Evolutionary conservation across 2,113 vertebrate species (phyloP).

Genomic region (Phyllostomus hastatus): DNA sequence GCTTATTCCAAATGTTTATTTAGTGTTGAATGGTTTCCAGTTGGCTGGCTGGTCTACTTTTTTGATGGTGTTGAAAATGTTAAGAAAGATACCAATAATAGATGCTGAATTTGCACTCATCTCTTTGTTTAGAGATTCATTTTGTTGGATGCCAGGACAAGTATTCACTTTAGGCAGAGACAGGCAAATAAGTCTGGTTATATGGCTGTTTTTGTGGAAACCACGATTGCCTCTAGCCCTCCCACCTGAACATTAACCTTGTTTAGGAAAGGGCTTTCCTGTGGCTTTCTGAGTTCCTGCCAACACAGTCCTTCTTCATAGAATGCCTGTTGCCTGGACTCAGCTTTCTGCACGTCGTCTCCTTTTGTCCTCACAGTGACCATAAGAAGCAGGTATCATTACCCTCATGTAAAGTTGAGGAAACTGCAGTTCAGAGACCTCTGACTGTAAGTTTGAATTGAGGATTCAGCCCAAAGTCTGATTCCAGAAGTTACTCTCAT

Average conservation of each 20-base stretch:
- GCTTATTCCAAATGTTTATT: constrained; percentile 59
- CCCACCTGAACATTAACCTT: background rate
- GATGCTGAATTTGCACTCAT: constrained; percentile 12
- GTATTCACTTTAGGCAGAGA: background rate
- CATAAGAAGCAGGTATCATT: background rate
- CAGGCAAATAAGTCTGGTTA: background rate
- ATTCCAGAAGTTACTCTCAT: background rate
- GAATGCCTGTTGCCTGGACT: background rate
- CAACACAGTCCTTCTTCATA: background rate
- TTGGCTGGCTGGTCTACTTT: constrained; percentile 24
- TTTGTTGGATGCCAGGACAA: background rate
- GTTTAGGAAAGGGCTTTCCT: background rate
- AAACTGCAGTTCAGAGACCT: background rate
- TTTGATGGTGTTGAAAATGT: constrained; percentile 30
- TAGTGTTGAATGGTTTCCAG: constrained; percentile 55
- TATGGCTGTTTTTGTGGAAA: background rate
- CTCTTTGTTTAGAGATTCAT: background rate
- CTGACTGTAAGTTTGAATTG: background rate
- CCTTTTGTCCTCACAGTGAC: background rate
- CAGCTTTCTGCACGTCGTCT: background rate
- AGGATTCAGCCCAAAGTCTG: background rate
- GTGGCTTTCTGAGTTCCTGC: background rate
- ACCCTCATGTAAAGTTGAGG: background rate
- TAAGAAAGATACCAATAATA: constrained; percentile 53
- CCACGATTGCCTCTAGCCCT: background rate